Base-by-base conservation (phyloP, 2,888 invertebrate species). In the Salpingus planirostris region DNA sequence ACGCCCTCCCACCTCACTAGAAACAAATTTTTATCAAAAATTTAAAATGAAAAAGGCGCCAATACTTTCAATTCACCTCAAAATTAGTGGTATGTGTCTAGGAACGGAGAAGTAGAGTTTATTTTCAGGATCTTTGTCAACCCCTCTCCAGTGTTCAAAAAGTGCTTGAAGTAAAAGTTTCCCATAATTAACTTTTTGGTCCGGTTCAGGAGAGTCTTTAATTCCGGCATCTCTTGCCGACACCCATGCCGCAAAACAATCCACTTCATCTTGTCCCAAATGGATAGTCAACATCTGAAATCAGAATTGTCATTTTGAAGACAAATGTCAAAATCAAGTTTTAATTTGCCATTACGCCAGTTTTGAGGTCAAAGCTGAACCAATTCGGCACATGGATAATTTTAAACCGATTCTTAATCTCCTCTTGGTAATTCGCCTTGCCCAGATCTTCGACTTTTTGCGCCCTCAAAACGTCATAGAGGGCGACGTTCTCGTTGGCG, bases 301-400 rank as follows among this genome's bases (percentile, higher is more conserved):
- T 32, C 29, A 18, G 5, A 6, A n/a, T n/a, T n/a, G n/a, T n/a
- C n/a, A 21, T 21, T 24, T 26, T 11, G 11, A 15, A 31, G 5
- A 21, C 3, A 8, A 12, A 36, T 8, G 3, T 36, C 18, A 15
- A 37, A 66, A 76, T 64, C 5, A 67, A 90, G 88, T 18, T 18
- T 18, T 18, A 8, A 18, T 8, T 18, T 18, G 18, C 5, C 18
- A 8, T 18, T 8, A 18, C 18, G 41, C 98, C 98, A 36, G 95
- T 97, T 70, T 98, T 98, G 26, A 98, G 76, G 68, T 99, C 98
- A 24, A 97, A 93, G 46, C 89, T 89, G 63, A 99, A 99, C 98
- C 98, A 98, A 68, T 90, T 95, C 14, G 98, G 97, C 52, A 98
- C 93, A 62, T 86, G 93, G 29, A 98, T 83, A 74, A 85, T 84